These are phyloP conservation scores for Magallana ariakensis DNA, from an alignment of 1,140 invertebrate species.

Conservation along the genomic window DNA sequence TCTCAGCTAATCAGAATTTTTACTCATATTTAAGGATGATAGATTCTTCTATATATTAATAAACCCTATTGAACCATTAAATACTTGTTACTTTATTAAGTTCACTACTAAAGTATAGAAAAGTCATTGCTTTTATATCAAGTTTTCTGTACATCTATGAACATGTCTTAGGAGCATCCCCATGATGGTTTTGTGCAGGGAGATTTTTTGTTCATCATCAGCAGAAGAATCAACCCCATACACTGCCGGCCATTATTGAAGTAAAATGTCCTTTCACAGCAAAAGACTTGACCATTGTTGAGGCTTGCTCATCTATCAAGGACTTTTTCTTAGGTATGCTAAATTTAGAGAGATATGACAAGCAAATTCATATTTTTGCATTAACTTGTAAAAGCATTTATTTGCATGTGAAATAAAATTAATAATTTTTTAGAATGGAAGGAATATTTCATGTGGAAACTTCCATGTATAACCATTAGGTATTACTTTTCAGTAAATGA, in stretches of 20 bases:
- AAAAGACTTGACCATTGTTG: not conserved
- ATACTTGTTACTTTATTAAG: no score
- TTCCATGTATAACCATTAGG: no score
- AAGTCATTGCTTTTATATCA: not conserved
- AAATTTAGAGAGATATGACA: not conserved
- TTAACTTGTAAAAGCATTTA: no score
- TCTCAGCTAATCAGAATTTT: no score
- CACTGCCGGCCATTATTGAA: conserved; percentile 11
- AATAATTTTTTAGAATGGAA: no score
- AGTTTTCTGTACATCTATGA: not conserved
- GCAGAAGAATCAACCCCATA: not conserved
- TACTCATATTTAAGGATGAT: no score
- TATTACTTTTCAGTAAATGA: not conserved
- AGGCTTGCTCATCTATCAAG: conserved; percentile 22
- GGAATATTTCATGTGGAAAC: no score
- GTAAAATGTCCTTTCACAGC: conserved; percentile 22
- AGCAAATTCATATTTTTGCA: no score
- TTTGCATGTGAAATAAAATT: no score
- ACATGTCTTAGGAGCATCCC: conserved; percentile 33
- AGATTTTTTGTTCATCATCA: conserved; percentile 37
- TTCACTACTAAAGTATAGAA: no score
- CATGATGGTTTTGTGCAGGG: conserved; percentile 52
- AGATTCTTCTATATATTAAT: no score
- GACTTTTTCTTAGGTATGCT: conserved; percentile 15
- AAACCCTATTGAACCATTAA: no score